These are phyloP conservation scores for Cephus nigrinus DNA, from an alignment of 2,888 invertebrate species.

Conservation along the genomic window DNA sequence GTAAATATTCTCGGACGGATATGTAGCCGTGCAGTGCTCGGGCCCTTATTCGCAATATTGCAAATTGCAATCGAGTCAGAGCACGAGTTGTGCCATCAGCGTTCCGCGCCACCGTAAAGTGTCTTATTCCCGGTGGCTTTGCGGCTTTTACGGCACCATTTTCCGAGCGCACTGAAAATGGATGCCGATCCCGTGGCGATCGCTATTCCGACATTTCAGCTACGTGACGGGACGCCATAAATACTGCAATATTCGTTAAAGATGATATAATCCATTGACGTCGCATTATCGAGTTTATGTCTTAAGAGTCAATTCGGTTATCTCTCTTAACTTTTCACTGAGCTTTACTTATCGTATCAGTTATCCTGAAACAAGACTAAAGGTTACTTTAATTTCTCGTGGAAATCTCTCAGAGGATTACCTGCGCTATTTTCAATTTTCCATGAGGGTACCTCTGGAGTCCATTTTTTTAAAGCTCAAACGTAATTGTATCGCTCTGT, in stretches of 20 bases:
- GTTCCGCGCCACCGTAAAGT: neutral
- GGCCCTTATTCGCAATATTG: neutral
- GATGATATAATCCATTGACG: neutral
- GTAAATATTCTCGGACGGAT: neutral
- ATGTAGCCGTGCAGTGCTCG: neutral
- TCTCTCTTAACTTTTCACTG: neutral
- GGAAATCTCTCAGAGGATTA: neutral
- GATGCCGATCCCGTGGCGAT: neutral
- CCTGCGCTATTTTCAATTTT: neutral
- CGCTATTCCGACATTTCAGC: neutral
- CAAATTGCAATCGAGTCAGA: neutral
- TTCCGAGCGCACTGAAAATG: neutral
- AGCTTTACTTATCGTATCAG: neutral
- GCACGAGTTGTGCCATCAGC: neutral
- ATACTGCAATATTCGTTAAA: neutral
- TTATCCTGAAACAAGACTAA: neutral
- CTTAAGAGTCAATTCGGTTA: neutral
- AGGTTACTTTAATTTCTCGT: neutral
- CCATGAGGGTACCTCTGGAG: neutral
- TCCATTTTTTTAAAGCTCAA: neutral
- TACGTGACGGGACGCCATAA: neutral
- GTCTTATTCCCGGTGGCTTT: neutral
- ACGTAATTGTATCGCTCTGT: neutral
- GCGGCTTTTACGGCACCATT: neutral
- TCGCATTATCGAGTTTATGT: neutral